Evolutionary conservation across 1,140 invertebrate species (phyloP), one percentile per base, ranked within the genome.

Genomic region (Oscheius sp.): DNA sequence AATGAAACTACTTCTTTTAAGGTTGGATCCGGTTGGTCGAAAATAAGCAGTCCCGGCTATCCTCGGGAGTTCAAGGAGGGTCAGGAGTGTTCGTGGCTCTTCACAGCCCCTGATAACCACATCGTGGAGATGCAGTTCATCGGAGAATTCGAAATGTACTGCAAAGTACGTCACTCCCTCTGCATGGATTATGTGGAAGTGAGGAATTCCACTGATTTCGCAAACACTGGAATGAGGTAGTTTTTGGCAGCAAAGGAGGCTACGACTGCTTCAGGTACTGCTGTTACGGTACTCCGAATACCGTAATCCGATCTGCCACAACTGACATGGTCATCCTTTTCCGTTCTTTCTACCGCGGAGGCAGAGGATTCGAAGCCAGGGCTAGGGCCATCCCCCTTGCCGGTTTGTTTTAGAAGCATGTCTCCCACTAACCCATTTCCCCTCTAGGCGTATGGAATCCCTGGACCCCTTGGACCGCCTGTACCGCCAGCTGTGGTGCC

Each of bases 131-230:
- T 80, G 23, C 78, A 83, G 62, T 83, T 84, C 49, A 69, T 68
- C 59, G 82, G 82, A 3, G 79, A 84, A 46, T 83, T 83, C 52
- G 82, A 83, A 71, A 84, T 83, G 83, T 81, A 80, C 55, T 80
- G 79, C 32, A 80, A 80, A 70, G 66, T 80, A 7, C 55, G 82
- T 20, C 82, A 83, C 77, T 83, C 82, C 2, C 73, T 83, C 18
- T 83, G 82, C 55, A 84, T 83, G 82, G 82, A 83, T 62, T 83
- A 83, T 66, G 81, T 83, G 18, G 82, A 83, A 66, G 80, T 83
- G 49, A 64, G 81, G 18, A 83, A 83, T 52, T 78, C 81, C 20
- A 83, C 83, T 3, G 82, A 83, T 74, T 83, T 83, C 61, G 82
- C 82, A 2, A 83, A 83, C 65, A 83, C 82, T 23, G 82, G 82